These are phyloP conservation scores for Tachuris rubrigastra DNA, from an alignment of 2,113 vertebrate genomes.

Conservation along the genomic window DNA sequence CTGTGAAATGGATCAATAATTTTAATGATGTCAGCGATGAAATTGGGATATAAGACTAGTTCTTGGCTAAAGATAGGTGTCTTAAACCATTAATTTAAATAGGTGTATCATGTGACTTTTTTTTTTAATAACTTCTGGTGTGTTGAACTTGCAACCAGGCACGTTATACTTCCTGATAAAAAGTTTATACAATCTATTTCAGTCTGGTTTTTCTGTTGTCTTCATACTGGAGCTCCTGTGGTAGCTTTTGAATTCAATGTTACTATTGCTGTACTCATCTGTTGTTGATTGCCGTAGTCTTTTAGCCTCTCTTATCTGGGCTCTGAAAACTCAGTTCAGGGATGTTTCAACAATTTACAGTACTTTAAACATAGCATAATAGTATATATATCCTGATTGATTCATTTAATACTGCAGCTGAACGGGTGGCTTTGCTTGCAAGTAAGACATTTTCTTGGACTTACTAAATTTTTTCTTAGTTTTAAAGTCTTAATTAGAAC, in stretches of 20 bases:
- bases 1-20: slow-evolving; percentile 44
- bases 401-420: neutral
- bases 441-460: neutral
- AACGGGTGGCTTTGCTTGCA: neutral
- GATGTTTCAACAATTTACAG: neutral
- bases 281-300: neutral
- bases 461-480: neutral
- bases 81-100: neutral
- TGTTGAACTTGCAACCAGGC: neutral
- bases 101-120: neutral
- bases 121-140: neutral
- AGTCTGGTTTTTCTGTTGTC: neutral
- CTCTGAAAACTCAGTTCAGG: neutral
- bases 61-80: neutral
- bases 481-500: neutral
- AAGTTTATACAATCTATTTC: neutral
- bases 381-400: neutral
- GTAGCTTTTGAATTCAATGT: slow-evolving; percentile 3
- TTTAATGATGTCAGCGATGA: neutral
- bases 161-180: neutral
- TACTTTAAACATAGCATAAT: neutral
- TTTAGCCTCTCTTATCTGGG: neutral
- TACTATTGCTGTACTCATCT: neutral
- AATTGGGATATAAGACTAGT: neutral
- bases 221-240: neutral